Evolutionary conservation across 2,888 invertebrate genomes (phyloP), one percentile per base, ranked within the genome.

Genomic region (Caenorhabditis sp.): DNA sequence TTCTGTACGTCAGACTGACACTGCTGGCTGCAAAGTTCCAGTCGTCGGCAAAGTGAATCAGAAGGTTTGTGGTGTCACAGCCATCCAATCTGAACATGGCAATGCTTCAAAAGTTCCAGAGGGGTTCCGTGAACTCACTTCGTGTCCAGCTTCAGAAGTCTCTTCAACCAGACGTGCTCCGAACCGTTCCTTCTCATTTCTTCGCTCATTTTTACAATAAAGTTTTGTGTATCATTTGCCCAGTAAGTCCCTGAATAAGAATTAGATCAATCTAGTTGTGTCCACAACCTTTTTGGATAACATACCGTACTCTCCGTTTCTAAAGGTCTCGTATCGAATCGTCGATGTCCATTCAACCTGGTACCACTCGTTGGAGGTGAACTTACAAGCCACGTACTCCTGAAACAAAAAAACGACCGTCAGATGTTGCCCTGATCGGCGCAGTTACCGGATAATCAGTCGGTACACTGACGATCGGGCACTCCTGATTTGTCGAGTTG

Each of bases 321-420:
- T 55, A 48, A 83, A 82, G 2, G 81, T 82, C 53, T 87, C 87
- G 52, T 83, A 85, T 8, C 80, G 77, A 46, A 86, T 86, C 20
- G 80, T 55, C n/a, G 81, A 80, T n/a, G 78, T 72, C 79, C 79
- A 87, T 45, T 79, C 77, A 24, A 87, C 62, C 17, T 85, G 80
- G 50, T 87, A 87, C 87, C 87, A 87, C 27, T 80, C 79, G 48
- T 83, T 71, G 7, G 68, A 61, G 8, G 62, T 65, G 27, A 87
- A 73, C 26, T 84, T 81, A 48, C 87, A 87, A 0, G 86, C 76
- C 6, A 85, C 79, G 50, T 86, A 86, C 55, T 86, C 83, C 84
- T 86, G 58, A 32, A 59, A 58, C 2, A 37, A 17, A 5, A 15
- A 52, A 45, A 13, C 17, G 43, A 43, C 5, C 22, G 30, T 2